These are phyloP conservation scores for Pheucticus melanocephalus DNA, from an alignment of 2,113 vertebrate genomes.

Conservation along the genomic window DNA sequence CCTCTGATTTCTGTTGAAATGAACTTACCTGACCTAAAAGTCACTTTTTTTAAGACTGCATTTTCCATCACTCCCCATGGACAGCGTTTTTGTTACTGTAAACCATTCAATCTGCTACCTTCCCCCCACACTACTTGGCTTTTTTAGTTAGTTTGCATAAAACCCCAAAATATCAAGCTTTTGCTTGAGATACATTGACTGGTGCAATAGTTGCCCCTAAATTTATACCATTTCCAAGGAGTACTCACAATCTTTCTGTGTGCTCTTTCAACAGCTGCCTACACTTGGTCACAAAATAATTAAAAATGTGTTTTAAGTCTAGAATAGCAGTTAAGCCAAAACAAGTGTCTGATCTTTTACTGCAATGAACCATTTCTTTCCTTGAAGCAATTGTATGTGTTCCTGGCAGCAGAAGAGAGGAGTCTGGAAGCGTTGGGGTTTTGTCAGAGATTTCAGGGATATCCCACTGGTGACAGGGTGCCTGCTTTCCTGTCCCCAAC, in stretches of 20 bases:
- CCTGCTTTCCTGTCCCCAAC: too few species aligned
- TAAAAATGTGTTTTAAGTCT: not conserved
- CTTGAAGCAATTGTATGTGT: fast-evolving
- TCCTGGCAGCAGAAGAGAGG: not conserved
- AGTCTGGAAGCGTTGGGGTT: not conserved
- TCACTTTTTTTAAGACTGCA: not conserved
- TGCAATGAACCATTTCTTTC: not conserved
- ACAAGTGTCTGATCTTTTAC: not conserved
- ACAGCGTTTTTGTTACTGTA: not conserved
- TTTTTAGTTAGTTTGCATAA: not conserved
- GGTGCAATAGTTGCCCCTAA: not conserved
- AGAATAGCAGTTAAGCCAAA: not conserved
- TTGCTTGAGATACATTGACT: not conserved
- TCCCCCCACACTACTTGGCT: not conserved
- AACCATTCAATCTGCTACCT: not conserved
- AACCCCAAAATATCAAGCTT: not conserved
- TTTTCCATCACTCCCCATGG: not conserved
- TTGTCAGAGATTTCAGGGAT: not conserved
- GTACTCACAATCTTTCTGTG: not conserved
- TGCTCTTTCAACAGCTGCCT: not conserved
- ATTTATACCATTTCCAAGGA: not conserved
- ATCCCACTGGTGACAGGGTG: not conserved
- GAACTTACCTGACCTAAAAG: not conserved
- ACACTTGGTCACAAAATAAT: not conserved
- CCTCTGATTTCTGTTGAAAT: not conserved